Evolutionary conservation across 2,797 vertebrate species (phyloP).

Genomic region (Sternotherus odoratus): DNA sequence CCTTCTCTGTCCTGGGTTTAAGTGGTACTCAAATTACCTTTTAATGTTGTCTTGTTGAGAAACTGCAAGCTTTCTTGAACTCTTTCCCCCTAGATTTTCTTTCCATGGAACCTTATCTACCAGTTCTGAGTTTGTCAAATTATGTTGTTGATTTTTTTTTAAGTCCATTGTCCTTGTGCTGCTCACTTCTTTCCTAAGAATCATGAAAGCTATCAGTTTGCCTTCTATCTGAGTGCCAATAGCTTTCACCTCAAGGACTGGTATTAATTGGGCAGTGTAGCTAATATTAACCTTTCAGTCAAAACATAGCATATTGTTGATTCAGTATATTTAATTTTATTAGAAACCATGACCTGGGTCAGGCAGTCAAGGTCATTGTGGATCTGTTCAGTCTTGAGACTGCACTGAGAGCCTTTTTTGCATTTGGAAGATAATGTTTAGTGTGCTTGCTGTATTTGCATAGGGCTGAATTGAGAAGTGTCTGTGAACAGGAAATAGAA

Average conservation of each 20-base stretch:
- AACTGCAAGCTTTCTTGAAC: not conserved
- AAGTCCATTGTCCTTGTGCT: not conserved
- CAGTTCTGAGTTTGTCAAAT: not conserved
- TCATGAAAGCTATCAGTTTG: not conserved
- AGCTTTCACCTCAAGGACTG: not conserved
- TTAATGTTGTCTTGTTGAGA: not conserved
- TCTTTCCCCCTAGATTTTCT: not conserved
- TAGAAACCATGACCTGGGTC: not conserved
- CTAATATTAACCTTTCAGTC: not conserved
- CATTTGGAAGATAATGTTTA: not conserved
- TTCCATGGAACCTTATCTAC: not conserved
- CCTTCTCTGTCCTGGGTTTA: not conserved
- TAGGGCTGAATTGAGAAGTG: not conserved
- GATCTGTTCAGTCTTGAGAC: accelerated
- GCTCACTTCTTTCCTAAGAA: not conserved
- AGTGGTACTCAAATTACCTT: not conserved
- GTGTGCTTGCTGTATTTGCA: not conserved
- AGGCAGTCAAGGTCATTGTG: not conserved
- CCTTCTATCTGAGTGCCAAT: not conserved
- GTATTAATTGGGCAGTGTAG: not conserved
- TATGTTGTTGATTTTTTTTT: not conserved
- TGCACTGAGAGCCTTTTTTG: not conserved
- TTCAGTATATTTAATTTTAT: not conserved
- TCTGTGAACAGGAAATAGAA: not conserved
- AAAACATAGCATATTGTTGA: not conserved